These are phyloP conservation scores for Drymodes brunneopygia DNA, from an alignment of 2,113 vertebrate genomes.

Conservation along the genomic window DNA sequence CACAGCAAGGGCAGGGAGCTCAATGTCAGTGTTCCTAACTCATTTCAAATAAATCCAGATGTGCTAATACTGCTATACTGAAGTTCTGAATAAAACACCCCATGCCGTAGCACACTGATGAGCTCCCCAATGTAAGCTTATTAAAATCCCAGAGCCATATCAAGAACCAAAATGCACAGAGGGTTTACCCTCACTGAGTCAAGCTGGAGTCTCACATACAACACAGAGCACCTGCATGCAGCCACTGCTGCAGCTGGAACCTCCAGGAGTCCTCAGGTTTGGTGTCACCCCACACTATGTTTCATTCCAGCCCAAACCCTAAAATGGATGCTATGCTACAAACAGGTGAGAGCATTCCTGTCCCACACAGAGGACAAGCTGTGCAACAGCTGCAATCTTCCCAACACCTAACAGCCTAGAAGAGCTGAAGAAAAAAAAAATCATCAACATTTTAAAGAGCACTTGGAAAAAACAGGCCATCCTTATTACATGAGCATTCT, in stretches of 20 bases:
- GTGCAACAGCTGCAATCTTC: not conserved
- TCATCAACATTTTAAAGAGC: not conserved
- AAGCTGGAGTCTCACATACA: not conserved
- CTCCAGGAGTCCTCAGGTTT: not conserved
- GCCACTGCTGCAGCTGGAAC: not conserved
- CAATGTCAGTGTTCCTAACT: not conserved
- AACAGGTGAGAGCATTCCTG: not conserved
- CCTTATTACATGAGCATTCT: not conserved
- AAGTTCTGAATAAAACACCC: not conserved
- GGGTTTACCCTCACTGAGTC: not conserved
- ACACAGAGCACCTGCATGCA: not conserved
- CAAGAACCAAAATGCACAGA: not conserved
- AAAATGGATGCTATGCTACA: not conserved
- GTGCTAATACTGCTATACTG: not conserved
- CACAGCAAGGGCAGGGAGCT: not conserved
- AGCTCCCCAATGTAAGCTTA: not conserved
- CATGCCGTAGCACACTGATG: accelerated
- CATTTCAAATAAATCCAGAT: not conserved
- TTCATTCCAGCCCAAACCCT: not conserved
- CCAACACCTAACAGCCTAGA: not conserved
- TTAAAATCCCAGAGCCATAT: not conserved
- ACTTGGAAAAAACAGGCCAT: not conserved
- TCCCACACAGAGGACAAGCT: not conserved
- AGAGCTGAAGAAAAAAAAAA: not conserved
- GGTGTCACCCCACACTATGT: not conserved